Percentiles rank a stretch among this genome's conserved stretches.
Conservation (phyloP, 1,140 invertebrate species). For the Zelostemma sp. region DNA sequence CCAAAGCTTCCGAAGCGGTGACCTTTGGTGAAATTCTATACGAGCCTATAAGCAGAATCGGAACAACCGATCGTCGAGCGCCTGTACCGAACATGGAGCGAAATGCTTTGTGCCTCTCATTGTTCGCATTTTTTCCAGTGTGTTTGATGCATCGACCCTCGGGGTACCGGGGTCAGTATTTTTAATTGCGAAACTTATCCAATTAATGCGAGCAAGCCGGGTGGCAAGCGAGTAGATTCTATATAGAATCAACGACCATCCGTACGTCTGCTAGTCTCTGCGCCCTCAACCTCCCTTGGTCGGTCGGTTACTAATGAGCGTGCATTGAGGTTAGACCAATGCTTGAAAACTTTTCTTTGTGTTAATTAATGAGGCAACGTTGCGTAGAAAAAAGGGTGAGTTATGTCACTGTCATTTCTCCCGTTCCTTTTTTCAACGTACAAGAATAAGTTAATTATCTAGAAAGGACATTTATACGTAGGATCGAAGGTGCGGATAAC, state of each 20-base stretch:
- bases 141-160: slow-evolving; percentile 30
- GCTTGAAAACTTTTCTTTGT: slow-evolving; percentile 33
- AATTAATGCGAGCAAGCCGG: slow-evolving; percentile 35
- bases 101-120: slow-evolving; percentile 20
- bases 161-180: slow-evolving; percentile 32
- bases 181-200: slow-evolving; percentile 48
- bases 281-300: slow-evolving; percentile 9
- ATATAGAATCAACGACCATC: slow-evolving; percentile 26
- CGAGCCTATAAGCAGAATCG: not conserved
- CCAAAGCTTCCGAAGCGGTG: too few relatives aligned
- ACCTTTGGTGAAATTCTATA: too few relatives aligned
- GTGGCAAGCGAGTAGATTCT: slow-evolving; percentile 20
- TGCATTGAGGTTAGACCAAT: slow-evolving; percentile 30
- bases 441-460: slow-evolving; percentile 2
- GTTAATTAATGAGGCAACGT: slow-evolving; percentile 38
- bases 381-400: slow-evolving; percentile 13
- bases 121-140: slow-evolving; percentile 26
- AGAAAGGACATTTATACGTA: not conserved
- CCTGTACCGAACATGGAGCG: slow-evolving; percentile 4
- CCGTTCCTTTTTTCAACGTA: not conserved
- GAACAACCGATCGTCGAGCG: not conserved
- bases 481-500: too few relatives aligned
- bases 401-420: slow-evolving; percentile 5
- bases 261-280: slow-evolving; percentile 12
- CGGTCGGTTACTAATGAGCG: slow-evolving; percentile 31